phyloP scores from a whole-genome alignment of 2,113 vertebrate species.

The Ceuthmochares aereus region DNA sequence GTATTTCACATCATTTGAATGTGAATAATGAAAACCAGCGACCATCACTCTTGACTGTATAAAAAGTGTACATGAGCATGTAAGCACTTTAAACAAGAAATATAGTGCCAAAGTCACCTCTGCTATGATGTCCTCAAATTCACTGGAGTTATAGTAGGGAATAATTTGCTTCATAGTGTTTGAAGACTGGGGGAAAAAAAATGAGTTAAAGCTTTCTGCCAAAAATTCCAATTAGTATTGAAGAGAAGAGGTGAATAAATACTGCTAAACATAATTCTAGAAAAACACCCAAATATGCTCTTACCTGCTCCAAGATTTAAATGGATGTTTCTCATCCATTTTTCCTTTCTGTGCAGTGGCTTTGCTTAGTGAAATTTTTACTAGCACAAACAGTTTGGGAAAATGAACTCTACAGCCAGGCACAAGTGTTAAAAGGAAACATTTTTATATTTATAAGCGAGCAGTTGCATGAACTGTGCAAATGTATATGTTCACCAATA shows the following conservation, averaged over 20 bases:
- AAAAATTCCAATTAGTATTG: conserved; percentile 1
- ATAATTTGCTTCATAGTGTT: conserved; percentile 20
- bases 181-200: neutral
- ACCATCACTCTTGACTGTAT: neutral
- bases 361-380: neutral
- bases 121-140: neutral
- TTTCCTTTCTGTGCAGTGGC: neutral
- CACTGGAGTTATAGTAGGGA: neutral
- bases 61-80: neutral
- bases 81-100: conserved; percentile 2
- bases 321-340: neutral
- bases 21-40: neutral
- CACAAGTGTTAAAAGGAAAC: neutral
- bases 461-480: neutral
- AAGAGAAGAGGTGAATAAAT: neutral
- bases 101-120: neutral
- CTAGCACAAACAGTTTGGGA: neutral
- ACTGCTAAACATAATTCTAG: neutral
- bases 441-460: neutral
- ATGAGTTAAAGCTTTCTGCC: neutral
- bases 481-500: neutral
- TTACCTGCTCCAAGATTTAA: neutral
- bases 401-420: neutral
- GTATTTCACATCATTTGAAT: neutral
- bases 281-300: neutral